Evolutionary conservation across 2,888 invertebrate genomes (phyloP).

Genomic region (Lepidochrysops patricia): DNA sequence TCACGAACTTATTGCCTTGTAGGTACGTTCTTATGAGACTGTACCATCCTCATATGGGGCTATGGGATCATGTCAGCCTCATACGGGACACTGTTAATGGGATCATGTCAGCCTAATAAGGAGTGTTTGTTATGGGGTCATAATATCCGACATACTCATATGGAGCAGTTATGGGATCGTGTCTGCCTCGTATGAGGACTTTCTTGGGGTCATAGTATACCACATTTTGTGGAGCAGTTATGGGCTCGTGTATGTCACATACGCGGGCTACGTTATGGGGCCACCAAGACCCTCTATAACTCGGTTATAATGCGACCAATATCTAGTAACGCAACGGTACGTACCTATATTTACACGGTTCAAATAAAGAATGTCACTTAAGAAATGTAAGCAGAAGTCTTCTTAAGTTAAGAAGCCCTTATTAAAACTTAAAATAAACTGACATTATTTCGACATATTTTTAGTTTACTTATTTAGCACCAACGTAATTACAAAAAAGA

Average conservation of each 20-base stretch:
- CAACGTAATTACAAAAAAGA: background rate
- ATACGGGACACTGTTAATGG: background rate
- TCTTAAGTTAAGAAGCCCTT: no score
- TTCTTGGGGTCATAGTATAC: no score
- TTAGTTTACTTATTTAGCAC: background rate
- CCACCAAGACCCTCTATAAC: background rate
- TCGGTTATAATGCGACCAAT: no score
- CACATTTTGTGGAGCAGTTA: no score
- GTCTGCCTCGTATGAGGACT: background rate
- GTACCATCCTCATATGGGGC: background rate
- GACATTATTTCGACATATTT: background rate
- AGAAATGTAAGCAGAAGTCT: no score
- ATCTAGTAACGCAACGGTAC: no score
- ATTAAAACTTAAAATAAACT: no score
- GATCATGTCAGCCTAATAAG: background rate
- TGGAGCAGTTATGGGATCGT: background rate
- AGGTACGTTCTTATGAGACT: background rate
- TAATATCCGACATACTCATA: no score
- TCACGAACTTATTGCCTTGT: conserved; percentile 4
- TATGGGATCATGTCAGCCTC: background rate
- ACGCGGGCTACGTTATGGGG: background rate
- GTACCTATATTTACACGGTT: no score
- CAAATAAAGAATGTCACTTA: no score
- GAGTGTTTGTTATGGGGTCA: no score
- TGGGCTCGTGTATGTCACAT: no score